These are phyloP conservation scores for Cyphomyrus plagiostoma DNA, from an alignment of 2,113 vertebrate genomes.

Conservation along the genomic window DNA sequence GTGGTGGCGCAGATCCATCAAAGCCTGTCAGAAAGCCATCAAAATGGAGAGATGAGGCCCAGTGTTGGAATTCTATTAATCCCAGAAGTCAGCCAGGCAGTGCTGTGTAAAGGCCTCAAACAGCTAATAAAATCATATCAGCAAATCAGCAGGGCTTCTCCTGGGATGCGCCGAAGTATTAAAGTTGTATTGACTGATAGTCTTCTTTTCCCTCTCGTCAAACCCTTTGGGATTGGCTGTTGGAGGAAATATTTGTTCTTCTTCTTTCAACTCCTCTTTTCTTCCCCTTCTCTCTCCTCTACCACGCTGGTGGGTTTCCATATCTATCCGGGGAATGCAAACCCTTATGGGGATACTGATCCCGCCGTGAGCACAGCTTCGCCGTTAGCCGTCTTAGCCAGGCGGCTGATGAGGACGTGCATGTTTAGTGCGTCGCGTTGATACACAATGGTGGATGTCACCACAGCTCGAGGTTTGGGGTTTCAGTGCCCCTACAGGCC, in stretches of 20 bases:
- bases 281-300: conserved; percentile 17
- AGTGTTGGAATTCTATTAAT: conserved; percentile 59
- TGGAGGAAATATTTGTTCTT: conserved; percentile 46
- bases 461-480: not conserved
- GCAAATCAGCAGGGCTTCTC: conserved; percentile 49
- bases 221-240: conserved; percentile 39
- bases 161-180: conserved; percentile 44
- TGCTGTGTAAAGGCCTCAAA: conserved; percentile 47
- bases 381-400: not conserved
- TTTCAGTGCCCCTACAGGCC: not conserved
- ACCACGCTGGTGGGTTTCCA: not conserved
- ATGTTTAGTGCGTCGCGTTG: not conserved
- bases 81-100: conserved; percentile 49
- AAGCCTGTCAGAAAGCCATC: conserved; percentile 54
- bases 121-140: conserved; percentile 63
- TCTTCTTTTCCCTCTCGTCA: conserved; percentile 32
- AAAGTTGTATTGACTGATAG: conserved; percentile 44
- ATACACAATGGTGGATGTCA: not conserved
- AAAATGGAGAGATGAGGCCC: conserved; percentile 58
- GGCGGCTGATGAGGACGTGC: not conserved
- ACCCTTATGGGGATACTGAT: not conserved
- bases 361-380: not conserved
- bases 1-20: conserved; percentile 68
- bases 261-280: conserved; percentile 8
- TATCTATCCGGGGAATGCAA: not conserved